Percentiles rank a stretch among this genome's conserved stretches.
phyloP scores from a whole-genome alignment of 1,140 invertebrate genomes.

The Drosophila chauvacae region DNA sequence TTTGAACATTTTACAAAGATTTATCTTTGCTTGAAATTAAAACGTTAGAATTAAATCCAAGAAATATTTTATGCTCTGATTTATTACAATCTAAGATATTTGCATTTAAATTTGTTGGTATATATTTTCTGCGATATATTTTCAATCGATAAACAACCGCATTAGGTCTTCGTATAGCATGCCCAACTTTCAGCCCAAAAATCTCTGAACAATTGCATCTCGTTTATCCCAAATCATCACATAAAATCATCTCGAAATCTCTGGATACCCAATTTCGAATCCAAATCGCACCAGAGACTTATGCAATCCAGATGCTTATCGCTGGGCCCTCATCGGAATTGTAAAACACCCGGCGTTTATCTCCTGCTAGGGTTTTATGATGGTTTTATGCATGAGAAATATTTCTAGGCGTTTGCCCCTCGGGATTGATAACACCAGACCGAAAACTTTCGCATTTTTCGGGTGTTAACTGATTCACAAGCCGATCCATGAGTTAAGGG shows the following conservation, averaged over 20 bases:
- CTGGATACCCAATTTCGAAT: background rate
- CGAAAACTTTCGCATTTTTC: slow-evolving; percentile 64
- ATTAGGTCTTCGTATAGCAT: background rate
- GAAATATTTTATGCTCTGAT: too few species aligned
- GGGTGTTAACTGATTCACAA: slow-evolving; percentile 36
- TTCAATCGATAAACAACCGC: too few species aligned
- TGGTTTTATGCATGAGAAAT: slow-evolving; percentile 57
- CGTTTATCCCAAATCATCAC: slow-evolving; percentile 14
- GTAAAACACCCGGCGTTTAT: slow-evolving; percentile 13
- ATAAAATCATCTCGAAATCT: background rate
- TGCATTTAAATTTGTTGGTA: too few species aligned
- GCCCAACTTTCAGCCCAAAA: background rate
- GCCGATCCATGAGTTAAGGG: background rate
- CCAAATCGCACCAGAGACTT: slow-evolving; percentile 2
- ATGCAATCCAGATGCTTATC: slow-evolving; percentile 44
- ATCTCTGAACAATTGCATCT: slow-evolving; percentile 12
- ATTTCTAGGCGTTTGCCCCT: slow-evolving; percentile 10
- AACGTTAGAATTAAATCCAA: too few species aligned
- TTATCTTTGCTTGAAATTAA: too few species aligned
- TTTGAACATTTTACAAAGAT: too few species aligned
- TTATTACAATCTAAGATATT: too few species aligned
- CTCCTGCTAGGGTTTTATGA: slow-evolving; percentile 19
- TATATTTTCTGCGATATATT: too few species aligned
- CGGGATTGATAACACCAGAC: slow-evolving; percentile 38
- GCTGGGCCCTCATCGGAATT: slow-evolving; percentile 33